Conservation (phyloP, 2,113 vertebrate species). For the Gopherus flavomarginatus region DNA sequence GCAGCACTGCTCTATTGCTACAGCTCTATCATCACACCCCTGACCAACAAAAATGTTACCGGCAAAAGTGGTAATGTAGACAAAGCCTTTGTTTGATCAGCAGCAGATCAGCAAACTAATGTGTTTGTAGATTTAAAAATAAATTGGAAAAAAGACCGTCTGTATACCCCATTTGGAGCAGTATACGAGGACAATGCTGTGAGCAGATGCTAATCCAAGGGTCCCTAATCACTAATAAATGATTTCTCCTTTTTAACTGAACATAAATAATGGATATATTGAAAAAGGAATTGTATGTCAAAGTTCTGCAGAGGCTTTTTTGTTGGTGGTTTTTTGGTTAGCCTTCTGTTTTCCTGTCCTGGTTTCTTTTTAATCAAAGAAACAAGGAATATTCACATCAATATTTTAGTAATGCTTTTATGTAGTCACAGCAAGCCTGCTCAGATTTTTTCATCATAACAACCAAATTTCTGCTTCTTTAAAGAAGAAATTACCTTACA, state of each 20-base stretch:
- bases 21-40: too few relatives aligned
- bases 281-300: neutral
- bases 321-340: neutral
- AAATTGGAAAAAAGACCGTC: neutral
- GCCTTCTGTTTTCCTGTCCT: neutral
- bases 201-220: neutral
- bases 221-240: neutral
- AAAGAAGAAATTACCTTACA: neutral
- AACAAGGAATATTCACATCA: neutral
- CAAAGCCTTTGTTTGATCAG: neutral
- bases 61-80: too few relatives aligned
- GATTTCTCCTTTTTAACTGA: neutral
- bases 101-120: neutral
- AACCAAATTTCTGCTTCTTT: constrained; percentile 15
- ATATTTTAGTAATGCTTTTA: neutral
- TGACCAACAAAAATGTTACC: too few relatives aligned
- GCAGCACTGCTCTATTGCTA: too few relatives aligned
- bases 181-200: neutral
- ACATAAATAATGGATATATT: neutral
- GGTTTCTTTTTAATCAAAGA: neutral
- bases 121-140: neutral
- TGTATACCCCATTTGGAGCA: neutral
- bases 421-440: neutral
- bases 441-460: constrained; percentile 11
- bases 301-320: neutral